phyloP scores from a whole-genome alignment of 2,888 invertebrate species.

The Agonum fuliginosum region DNA sequence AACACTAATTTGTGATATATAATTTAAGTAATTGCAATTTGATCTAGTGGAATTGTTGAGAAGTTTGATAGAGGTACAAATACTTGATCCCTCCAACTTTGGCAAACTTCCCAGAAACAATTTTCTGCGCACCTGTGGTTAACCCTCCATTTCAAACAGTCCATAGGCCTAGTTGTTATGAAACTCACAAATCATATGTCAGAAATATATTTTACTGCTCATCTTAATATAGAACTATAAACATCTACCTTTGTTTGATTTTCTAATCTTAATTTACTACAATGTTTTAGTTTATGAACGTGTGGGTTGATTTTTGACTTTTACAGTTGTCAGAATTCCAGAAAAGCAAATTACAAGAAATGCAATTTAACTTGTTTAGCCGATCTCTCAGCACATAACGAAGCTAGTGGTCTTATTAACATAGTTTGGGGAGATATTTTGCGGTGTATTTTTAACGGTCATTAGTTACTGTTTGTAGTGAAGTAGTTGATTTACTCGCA shows the following conservation, averaged over 20 bases:
- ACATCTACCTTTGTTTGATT: not conserved
- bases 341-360: not conserved
- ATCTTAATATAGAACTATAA: not conserved
- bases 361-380: conserved; percentile 28
- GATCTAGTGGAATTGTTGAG: too few relatives aligned
- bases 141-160: conserved; percentile 2
- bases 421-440: conserved; percentile 10
- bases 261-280: not conserved
- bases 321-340: not conserved
- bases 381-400: not conserved
- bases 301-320: not conserved
- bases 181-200: not conserved
- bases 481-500: not conserved
- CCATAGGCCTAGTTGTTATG: not conserved
- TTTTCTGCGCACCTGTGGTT: conserved; percentile 24
- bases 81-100: conserved; percentile 5
- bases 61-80: not conserved
- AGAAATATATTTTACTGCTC: not conserved
- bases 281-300: too few relatives aligned
- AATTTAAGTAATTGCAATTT: too few relatives aligned
- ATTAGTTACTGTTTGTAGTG: conserved; percentile 12
- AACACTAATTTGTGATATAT: too few relatives aligned
- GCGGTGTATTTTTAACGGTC: conserved; percentile 25
- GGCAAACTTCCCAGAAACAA: conserved; percentile 17
- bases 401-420: conserved; percentile 15